Base-by-base conservation (phyloP, 2,113 vertebrate genomes). In the Elaphurus davidianus region DNA sequence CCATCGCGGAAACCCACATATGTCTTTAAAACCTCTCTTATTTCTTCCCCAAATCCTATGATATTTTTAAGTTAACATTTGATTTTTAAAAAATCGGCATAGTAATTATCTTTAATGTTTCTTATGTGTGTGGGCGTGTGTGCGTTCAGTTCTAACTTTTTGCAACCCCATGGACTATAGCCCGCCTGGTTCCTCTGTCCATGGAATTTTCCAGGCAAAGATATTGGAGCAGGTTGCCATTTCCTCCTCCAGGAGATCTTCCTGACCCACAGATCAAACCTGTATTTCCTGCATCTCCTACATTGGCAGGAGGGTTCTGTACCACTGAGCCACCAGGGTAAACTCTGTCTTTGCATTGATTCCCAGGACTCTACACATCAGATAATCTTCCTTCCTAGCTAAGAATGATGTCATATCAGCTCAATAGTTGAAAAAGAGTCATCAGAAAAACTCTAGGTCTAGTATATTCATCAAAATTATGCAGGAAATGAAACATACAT, bases 381-480 rank as follows among this genome's bases (percentile, higher is more conserved):
- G n/a, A n/a, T n/a, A n/a, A n/a, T n/a, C n/a, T n/a, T n/a, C n/a
- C n/a, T n/a, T n/a, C n/a, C n/a, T n/a, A n/a, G n/a, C n/a, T n/a
- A n/a, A n/a, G n/a, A n/a, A n/a, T n/a, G n/a, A n/a, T n/a, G n/a
- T n/a, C n/a, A n/a, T n/a, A n/a, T n/a, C n/a, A n/a, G n/a, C n/a
- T n/a, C n/a, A n/a, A n/a, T n/a, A n/a, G n/a, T n/a, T n/a, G n/a
- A n/a, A n/a, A n/a, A n/a, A n/a, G n/a, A n/a, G n/a, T n/a, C n/a
- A 62, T 52, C 45, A 96, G 15, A 7, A 94, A 97, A 98, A 98
- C 59, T 92, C 59, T 82, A 93, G 52, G 28, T 15, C 59, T 88
- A 16, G 7, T 85, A 76, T 96, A 67, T 79, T 40, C 83, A 96
- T 88, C 86, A 97, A 97, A 96, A 91, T 79, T 52, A 97, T 45